Evolutionary conservation across 1,140 invertebrate species (phyloP).

Genomic region (Antheraea pernyi): DNA sequence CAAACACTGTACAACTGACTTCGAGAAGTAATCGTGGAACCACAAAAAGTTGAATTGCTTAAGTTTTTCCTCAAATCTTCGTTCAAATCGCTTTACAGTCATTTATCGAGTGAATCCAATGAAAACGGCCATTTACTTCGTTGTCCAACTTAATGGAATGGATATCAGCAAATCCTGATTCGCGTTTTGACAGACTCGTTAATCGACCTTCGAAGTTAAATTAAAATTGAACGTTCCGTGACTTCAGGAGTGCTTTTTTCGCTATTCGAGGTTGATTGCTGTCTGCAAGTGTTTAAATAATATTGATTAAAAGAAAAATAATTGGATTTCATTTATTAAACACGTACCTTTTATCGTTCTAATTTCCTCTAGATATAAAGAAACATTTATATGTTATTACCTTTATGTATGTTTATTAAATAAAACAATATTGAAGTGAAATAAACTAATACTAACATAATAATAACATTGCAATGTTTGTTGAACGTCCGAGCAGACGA

Average conservation of each 20-base stretch:
- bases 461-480: too few relatives aligned
- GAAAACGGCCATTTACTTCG: conserved; percentile 27
- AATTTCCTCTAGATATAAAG: not conserved
- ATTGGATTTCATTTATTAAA: not conserved
- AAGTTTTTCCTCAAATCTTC: conserved; percentile 28
- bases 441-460: too few relatives aligned
- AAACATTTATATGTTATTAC: too few relatives aligned
- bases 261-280: not conserved
- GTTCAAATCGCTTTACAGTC: conserved; percentile 4
- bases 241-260: conserved; percentile 1
- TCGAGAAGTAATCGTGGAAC: conserved; percentile 31
- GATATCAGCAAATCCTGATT: conserved; percentile 25
- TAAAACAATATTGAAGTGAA: too few relatives aligned
- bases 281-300: not conserved
- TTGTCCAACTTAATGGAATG: conserved; percentile 28
- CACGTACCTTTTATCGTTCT: too few relatives aligned
- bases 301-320: not conserved
- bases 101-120: conserved; percentile 19
- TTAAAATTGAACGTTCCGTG: conserved; percentile 12
- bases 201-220: conserved; percentile 19
- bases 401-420: too few relatives aligned
- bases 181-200: conserved; percentile 21
- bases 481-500: too few relatives aligned
- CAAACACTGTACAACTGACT: conserved; percentile 20
- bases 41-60: conserved; percentile 51